Conservation (phyloP, 2,113 vertebrate genomes). For the Cottus gobio region DNA sequence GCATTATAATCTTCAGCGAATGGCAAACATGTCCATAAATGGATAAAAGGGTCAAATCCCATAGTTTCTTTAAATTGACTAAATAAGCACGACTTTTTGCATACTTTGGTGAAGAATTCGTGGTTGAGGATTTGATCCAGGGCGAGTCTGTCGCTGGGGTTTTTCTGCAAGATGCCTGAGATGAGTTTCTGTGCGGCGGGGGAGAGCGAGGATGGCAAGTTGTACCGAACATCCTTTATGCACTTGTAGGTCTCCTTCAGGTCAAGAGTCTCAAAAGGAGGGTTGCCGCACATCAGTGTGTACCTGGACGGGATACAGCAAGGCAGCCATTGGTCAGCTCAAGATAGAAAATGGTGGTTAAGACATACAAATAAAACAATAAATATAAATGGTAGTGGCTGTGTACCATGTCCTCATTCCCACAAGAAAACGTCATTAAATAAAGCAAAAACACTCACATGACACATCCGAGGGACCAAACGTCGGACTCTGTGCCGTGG, state of each 20-base stretch:
- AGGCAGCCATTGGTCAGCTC: neutral
- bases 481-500: conserved; percentile 93
- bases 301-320: conserved; percentile 84
- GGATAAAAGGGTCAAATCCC: neutral
- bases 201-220: conserved; percentile 89
- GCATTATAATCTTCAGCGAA: neutral
- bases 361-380: neutral
- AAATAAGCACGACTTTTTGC: neutral
- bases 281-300: conserved; percentile 94
- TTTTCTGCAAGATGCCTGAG: conserved; percentile 88
- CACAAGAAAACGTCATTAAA: too few species aligned
- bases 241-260: conserved; percentile 98
- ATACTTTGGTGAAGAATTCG: conserved; percentile 95
- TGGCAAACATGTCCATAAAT: neutral
- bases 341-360: neutral
- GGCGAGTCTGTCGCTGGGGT: conserved; percentile 89
- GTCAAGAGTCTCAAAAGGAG: conserved; percentile 97
- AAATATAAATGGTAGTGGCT: too few species aligned
- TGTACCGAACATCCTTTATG: conserved; percentile 95
- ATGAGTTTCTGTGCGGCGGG: conserved; percentile 91
- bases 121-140: conserved; percentile 96
- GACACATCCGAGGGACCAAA: conserved; percentile 98
- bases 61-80: neutral
- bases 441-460: conserved; percentile 85
- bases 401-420: too few species aligned